Conservation (phyloP, 2,888 invertebrate species). For the Diaprepes abbreviatus region DNA sequence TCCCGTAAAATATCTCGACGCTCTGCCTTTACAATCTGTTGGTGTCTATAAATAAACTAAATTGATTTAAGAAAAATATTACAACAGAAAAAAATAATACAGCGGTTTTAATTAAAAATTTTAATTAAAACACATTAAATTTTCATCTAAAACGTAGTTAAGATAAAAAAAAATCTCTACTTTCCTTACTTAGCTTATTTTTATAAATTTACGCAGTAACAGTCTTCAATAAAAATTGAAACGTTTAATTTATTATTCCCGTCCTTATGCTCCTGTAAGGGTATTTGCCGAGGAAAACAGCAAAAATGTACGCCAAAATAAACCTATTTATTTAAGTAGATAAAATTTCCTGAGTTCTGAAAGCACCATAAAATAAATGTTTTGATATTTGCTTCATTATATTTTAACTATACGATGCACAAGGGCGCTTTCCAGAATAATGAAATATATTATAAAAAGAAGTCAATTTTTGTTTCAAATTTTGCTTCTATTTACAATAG, state of each 20-base stretch:
- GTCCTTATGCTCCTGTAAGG: not conserved
- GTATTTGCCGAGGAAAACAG: conserved; percentile 1
- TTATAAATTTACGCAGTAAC: not conserved
- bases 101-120: no score
- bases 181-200: no score
- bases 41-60: no score
- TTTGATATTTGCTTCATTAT: conserved; percentile 46
- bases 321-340: conserved; percentile 38
- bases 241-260: conserved; percentile 1
- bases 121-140: no score
- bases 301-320: conserved; percentile 30
- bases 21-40: no score
- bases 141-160: no score
- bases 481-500: no score
- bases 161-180: no score
- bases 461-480: no score
- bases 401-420: conserved; percentile 27
- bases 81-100: no score
- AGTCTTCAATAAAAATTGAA: not conserved
- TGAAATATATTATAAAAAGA: conserved; percentile 23
- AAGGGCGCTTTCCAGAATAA: conserved; percentile 15
- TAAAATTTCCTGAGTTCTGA: conserved; percentile 33
- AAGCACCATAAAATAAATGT: conserved; percentile 41
- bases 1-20: no score
- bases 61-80: no score